Conservation (phyloP, 2,797 vertebrate species). For the Clarias laeviceps region DNA sequence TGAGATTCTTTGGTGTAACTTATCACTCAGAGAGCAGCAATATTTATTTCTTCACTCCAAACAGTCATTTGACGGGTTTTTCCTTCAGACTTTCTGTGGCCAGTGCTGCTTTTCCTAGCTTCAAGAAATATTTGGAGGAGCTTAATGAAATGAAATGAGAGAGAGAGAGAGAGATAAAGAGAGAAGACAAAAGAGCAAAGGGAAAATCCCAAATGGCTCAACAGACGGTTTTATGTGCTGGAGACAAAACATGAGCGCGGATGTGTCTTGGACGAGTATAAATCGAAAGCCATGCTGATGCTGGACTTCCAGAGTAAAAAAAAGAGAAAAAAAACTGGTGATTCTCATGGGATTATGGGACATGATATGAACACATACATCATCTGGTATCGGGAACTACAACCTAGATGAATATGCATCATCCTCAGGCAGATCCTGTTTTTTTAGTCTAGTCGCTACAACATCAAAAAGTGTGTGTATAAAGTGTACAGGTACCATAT, state of each 20-base stretch:
- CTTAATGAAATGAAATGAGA: slow-evolving; percentile 45
- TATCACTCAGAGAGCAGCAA: slow-evolving; percentile 34
- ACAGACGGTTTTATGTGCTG: slow-evolving; percentile 73
- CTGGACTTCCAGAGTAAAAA: slow-evolving; percentile 14
- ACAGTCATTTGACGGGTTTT: slow-evolving; percentile 47
- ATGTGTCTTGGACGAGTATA: slow-evolving; percentile 68
- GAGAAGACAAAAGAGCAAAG: slow-evolving; percentile 41
- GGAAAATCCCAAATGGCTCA: slow-evolving; percentile 73
- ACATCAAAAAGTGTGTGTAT: slow-evolving; percentile 33
- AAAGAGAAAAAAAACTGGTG: slow-evolving; percentile 9
- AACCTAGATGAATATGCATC: slow-evolving; percentile 38
- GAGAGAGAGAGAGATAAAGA: slow-evolving; percentile 33
- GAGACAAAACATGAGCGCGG: slow-evolving; percentile 69
- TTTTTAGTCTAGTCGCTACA: slow-evolving; percentile 16
- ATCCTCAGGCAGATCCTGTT: slow-evolving; percentile 36
- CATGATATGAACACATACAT: slow-evolving; percentile 46
- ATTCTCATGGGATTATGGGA: slow-evolving; percentile 39
- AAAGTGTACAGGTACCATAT: slow-evolving; percentile 28
- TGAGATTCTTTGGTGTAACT: slow-evolving; percentile 41
- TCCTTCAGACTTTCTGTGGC: slow-evolving; percentile 25
- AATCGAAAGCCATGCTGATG: slow-evolving; percentile 46
- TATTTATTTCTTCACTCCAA: slow-evolving; percentile 47
- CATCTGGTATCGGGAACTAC: slow-evolving; percentile 43
- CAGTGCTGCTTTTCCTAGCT: slow-evolving; percentile 35
- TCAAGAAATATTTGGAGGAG: slow-evolving; percentile 35